Base-by-base conservation (phyloP, 2,797 vertebrate genomes). In the Peromyscus eremicus region DNA sequence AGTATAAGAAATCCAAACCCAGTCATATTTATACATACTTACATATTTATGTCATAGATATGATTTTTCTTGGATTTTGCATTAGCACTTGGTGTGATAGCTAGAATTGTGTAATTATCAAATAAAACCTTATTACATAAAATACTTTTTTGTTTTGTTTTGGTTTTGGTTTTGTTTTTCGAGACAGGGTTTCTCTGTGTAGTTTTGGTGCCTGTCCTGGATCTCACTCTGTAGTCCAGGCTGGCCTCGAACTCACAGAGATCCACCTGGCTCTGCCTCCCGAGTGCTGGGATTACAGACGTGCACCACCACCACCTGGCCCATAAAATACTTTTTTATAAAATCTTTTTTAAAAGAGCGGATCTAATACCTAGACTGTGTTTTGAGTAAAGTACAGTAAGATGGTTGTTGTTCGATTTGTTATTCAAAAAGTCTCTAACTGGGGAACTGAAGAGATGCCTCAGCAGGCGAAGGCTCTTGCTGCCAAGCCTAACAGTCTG, bases 351-450 rank as follows among this genome's bases (percentile, higher is more conserved):
- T 19, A 27, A 14, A 92, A 90, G 92, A 87, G 52, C 70, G 21
- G 79, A 89, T 80, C 94, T 94, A 90, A 79, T 85, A 70, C 91
- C 81, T 95, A 29, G 66, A 76, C 66, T 73, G 1, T 73, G 9
- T 92, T 87, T 79, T 76, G 1, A 89, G n/a, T 87, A 95, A 92
- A 85, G 92, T 70, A 83, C 46, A 79, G 0, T 89, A 82, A 92
- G 46, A 82, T 43, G 73, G 1, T 81, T 37, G 27, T 75, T 83
- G 43, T 80, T 95, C 80, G 57, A 52, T 91, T 87, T 94, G 17
- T n/a, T 40, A 12, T 87, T 89, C 88, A 66, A 95, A 96, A 97
- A 68, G 70, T 83, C 10, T 94, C 46, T 87, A 34, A 49, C 29
- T 89, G 49, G 85, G 66, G 14, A 17, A 12, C 16, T 57, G 23